Conservation (phyloP, 2,888 invertebrate genomes). For the Galerucella calmariensis region DNA sequence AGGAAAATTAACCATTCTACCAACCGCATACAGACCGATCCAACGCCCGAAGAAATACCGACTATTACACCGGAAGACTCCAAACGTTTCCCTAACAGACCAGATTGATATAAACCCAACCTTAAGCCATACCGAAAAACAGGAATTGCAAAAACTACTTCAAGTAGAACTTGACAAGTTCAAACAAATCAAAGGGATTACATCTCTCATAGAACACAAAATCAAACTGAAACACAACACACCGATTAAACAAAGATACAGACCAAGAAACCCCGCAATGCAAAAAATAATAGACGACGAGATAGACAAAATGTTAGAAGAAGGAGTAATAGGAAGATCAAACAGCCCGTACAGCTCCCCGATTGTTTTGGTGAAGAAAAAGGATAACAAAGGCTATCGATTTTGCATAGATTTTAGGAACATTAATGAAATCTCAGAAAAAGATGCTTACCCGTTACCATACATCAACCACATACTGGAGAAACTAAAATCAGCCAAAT, state of each 20-base stretch:
- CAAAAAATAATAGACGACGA: background rate
- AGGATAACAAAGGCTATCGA: background rate
- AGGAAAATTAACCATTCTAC: conserved; percentile 25
- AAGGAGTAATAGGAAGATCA: background rate
- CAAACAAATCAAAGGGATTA: no score
- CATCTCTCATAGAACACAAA: no score
- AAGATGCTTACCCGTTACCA: background rate
- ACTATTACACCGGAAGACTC: no score
- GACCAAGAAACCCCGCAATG: background rate
- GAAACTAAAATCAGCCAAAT: background rate
- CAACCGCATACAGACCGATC: conserved; percentile 17
- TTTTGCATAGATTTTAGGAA: conserved; percentile 6
- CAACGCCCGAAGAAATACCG: no score
- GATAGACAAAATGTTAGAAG: background rate
- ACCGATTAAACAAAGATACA: background rate
- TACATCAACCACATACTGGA: background rate
- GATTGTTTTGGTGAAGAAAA: background rate
- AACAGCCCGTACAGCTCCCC: background rate
- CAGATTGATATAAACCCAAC: no score
- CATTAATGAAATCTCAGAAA: background rate
- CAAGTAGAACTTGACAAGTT: no score
- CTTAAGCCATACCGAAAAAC: no score
- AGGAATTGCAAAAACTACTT: no score
- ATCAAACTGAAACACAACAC: background rate
- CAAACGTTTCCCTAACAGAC: no score